These are phyloP conservation scores for Sceloporus undulatus DNA, from an alignment of 2,113 vertebrate genomes.

Conservation along the genomic window DNA sequence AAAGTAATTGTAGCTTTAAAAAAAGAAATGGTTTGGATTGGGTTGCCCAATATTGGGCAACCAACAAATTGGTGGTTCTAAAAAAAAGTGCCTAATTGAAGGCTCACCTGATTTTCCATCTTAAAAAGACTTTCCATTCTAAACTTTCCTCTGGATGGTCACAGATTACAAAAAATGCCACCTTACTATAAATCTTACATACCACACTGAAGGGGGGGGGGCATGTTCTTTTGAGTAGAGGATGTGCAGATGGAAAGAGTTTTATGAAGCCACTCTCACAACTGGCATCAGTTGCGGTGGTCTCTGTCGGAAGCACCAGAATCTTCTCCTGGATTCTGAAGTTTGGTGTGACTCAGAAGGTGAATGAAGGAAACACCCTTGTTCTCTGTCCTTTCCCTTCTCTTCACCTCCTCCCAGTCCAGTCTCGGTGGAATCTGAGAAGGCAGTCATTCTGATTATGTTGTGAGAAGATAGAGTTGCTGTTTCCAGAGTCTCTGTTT, in stretches of 20 bases:
- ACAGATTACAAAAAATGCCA: conserved; percentile 41
- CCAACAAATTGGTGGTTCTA: conserved; percentile 21
- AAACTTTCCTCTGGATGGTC: conserved; percentile 9
- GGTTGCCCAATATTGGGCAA: not conserved
- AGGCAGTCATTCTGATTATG: conserved; percentile 8
- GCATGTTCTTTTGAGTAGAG: not conserved
- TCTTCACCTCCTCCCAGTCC: not conserved
- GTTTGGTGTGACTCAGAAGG: conserved; percentile 30
- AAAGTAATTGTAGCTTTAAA: not conserved
- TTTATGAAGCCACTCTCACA: conserved; percentile 38
- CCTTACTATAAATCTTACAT: conserved; percentile 30
- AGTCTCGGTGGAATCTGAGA: not conserved
- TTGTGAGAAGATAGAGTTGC: conserved; percentile 25
- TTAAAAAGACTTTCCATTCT: conserved; percentile 53
- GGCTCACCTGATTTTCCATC: conserved; percentile 11
- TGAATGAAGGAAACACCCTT: conserved; percentile 20
- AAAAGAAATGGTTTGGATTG: not conserved
- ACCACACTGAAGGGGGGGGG: not conserved
- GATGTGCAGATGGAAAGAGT: conserved; percentile 47
- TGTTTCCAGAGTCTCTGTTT: conserved; percentile 26
- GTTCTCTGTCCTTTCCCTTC: conserved; percentile 23
- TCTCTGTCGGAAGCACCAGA: conserved; percentile 32
- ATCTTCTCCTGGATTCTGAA: conserved; percentile 50
- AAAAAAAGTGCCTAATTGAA: conserved; percentile 3
- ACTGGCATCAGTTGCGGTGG: conserved; percentile 38